A percentile compares a stretch with the other conserved stretches of the same genome.
phyloP scores from a whole-genome alignment of 2,797 vertebrate genomes.

The Staurois parvus region DNA sequence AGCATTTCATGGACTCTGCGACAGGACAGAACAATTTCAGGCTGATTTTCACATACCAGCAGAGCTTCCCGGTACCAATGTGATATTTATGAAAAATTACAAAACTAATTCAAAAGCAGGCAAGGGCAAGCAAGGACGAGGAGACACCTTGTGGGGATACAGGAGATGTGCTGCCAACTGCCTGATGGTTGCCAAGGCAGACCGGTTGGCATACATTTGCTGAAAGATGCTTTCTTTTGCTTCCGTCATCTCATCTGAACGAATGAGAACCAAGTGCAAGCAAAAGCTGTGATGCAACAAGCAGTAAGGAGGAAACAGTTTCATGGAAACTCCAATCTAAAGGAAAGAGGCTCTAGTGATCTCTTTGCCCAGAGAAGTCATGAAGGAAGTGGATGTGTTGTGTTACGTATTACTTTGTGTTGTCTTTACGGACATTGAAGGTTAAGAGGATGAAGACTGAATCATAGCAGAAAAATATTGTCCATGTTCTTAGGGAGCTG shows the following conservation, averaged over 20 bases:
- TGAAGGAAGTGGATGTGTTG: background rate
- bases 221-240: slow-evolving; percentile 15
- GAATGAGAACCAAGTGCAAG: background rate
- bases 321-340: background rate
- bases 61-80: slow-evolving; percentile 53
- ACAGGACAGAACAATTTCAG: slow-evolving; percentile 63
- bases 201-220: background rate
- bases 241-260: background rate
- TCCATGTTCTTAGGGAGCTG: background rate
- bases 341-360: background rate
- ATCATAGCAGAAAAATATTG: background rate
- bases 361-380: background rate
- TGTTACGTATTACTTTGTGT: background rate
- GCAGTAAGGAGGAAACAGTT: background rate
- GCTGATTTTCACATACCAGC: slow-evolving; percentile 58
- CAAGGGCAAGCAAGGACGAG: slow-evolving; percentile 60
- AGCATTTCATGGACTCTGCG: slow-evolving; percentile 45
- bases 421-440: background rate
- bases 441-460: background rate
- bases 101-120: slow-evolving; percentile 55
- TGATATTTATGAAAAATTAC: slow-evolving; percentile 63
- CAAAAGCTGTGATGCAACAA: background rate
- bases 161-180: slow-evolving; percentile 4
- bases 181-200: slow-evolving; percentile 23
- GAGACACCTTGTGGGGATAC: slow-evolving; percentile 44